Base-by-base conservation (phyloP, 2,888 invertebrate genomes). In the Caenorhabditis auriculariae region DNA sequence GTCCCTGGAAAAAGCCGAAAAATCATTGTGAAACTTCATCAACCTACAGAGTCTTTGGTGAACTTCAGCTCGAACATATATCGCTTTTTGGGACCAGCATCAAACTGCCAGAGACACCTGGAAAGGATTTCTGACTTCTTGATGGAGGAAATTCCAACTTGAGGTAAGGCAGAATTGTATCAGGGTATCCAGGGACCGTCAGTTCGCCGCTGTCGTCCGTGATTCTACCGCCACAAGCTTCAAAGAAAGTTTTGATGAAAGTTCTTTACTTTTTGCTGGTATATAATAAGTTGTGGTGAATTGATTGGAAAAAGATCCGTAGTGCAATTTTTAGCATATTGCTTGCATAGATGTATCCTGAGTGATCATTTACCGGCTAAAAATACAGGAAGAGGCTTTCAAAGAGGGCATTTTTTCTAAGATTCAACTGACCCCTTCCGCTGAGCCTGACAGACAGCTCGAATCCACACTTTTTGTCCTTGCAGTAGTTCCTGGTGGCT, bases 151-250 rank as follows among this genome's bases (percentile, higher is more conserved):
- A n/a, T 28, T 37, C 53, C 15, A 27, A 54, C 39, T 44, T 43
- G 23, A 65, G 58, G 64, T 74, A 60, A 6, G 70, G 64, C 1
- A 75, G 51, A 0, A 73, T 57, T 23, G 24, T 51, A 47, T 59
- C 55, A 0, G 74, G 75, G 56, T 68, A 76, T 19, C 76, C 76
- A n/a, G 76, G 76, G 2, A 69, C 54, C 15, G 55, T 57, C 7
- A 80, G 24, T 5, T 38, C 28, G 3, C 80, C 80, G n/a, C 37
- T 38, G 6, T 61, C 54, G 48, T 76, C 69, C 3, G 59, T 61
- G 28, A 80, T 67, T 3, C 41, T 45, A 6, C 78, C 78, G 19
- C 79, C 80, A 47, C 79, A 80, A 21, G 61, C 74, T 64, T 57
- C 28, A 55, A 58, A 21, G 1, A 43, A 32, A n/a, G n/a, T n/a